Conservation (phyloP, 2,797 vertebrate species). For the Enteromius argenteus region DNA sequence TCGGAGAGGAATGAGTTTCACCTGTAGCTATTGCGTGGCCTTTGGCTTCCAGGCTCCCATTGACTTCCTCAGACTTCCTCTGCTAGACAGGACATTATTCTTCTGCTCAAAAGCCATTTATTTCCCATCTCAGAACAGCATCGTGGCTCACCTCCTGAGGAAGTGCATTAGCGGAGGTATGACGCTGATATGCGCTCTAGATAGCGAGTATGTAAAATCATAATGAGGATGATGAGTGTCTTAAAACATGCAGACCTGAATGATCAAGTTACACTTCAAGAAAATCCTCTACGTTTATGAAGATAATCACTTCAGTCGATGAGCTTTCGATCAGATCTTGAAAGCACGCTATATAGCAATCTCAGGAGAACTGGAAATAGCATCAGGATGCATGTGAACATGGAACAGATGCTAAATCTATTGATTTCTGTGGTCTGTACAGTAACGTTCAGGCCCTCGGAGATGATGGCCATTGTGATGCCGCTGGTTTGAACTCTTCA, state of each 20-base stretch:
- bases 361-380: constrained; percentile 21
- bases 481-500: constrained; percentile 16
- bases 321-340: constrained; percentile 12
- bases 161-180: constrained; percentile 5
- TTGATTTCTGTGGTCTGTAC: constrained; percentile 43
- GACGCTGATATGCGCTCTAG: constrained; percentile 1
- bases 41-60: constrained; percentile 71
- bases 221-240: not conserved
- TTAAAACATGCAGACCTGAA: not conserved
- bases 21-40: constrained; percentile 74
- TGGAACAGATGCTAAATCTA: constrained; percentile 48
- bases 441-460: constrained; percentile 16
- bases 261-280: not conserved
- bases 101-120: constrained; percentile 42
- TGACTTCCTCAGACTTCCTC: constrained; percentile 67
- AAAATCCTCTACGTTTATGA: not conserved
- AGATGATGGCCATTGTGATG: constrained; percentile 33
- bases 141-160: constrained; percentile 12
- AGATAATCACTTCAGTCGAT: constrained; percentile 30
- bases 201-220: constrained; percentile 11
- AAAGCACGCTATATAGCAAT: not conserved
- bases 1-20: constrained; percentile 57
- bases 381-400: constrained; percentile 39
- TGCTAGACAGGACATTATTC: constrained; percentile 50
- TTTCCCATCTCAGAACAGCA: constrained; percentile 18